Conservation (phyloP, 1,140 invertebrate genomes). For the Drosophila equinoxialis region DNA sequence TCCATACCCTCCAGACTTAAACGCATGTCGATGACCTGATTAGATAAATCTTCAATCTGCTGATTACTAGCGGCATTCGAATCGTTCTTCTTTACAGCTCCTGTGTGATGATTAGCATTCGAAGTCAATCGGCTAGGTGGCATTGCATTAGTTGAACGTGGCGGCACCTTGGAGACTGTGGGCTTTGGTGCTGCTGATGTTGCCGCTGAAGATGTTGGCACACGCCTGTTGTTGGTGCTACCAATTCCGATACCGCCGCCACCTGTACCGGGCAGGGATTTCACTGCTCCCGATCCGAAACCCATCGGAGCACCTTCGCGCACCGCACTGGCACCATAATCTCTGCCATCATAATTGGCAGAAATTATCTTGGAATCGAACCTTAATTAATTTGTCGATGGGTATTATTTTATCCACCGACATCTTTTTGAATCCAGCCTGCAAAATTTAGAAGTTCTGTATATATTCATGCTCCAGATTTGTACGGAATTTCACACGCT, state of each 20-base stretch:
- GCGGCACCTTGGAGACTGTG: conserved; percentile 85
- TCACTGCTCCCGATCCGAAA: conserved; percentile 84
- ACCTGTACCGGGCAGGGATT: conserved; percentile 79
- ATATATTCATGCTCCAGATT: conserved; percentile 99
- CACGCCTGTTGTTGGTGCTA: conserved; percentile 63
- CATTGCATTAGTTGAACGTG: conserved; percentile 77
- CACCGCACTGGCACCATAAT: conserved; percentile 94
- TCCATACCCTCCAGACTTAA: conserved; percentile 96
- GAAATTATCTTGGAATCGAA: conserved; percentile 99
- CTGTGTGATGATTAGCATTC: conserved; percentile 69
- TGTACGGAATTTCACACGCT: conserved; percentile 99
- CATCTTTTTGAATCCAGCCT: conserved; percentile 98
- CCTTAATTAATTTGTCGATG: conserved; percentile 95
- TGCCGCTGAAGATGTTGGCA: conserved; percentile 82
- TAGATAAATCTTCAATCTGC: conserved; percentile 83
- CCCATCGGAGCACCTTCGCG: conserved; percentile 93
- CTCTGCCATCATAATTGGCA: conserved; percentile 96
- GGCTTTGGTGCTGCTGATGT: conserved; percentile 85
- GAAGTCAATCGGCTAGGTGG: conserved; percentile 51
- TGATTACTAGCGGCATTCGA: conserved; percentile 71
- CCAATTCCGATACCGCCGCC: conserved; percentile 82
- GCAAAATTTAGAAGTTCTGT: conserved; percentile 99
- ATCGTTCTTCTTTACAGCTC: conserved; percentile 77
- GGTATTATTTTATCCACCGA: conserved; percentile 98
- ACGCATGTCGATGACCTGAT: conserved; percentile 90